Percentiles rank a stretch among this genome's conserved stretches.
Conservation (phyloP, 1,140 invertebrate genomes). For the Caligus rogercresseyi region DNA sequence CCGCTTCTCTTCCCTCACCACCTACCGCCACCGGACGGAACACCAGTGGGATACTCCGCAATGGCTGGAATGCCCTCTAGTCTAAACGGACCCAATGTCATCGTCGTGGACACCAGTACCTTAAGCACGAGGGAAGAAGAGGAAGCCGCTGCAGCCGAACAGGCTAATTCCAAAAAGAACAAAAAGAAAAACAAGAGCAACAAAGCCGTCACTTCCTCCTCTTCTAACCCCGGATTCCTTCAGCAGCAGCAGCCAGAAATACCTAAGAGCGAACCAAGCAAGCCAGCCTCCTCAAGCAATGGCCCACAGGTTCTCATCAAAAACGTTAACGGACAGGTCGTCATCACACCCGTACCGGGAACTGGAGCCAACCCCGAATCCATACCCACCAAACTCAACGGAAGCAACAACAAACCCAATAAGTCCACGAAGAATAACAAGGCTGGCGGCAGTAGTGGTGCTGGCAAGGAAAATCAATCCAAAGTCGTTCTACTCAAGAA, state of each 20-base stretch:
- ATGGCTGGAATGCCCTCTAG: conserved; percentile 23
- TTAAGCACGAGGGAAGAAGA: conserved; percentile 10
- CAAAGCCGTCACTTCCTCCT: not conserved
- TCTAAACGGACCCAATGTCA: conserved; percentile 38
- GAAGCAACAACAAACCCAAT: not conserved
- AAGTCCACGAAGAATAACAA: conserved; percentile 2
- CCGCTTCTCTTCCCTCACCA: not conserved
- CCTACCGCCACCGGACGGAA: conserved; percentile 21
- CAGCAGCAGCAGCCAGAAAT: conserved; percentile 1
- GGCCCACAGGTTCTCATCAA: conserved; percentile 20
- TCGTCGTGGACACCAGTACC: conserved; percentile 38
- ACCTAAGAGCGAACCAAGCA: not conserved
- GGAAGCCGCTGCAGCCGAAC: not conserved
- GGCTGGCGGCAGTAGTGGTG: not conserved
- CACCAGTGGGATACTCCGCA: conserved; percentile 23
- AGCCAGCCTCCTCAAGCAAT: not conserved
- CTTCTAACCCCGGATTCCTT: not conserved
- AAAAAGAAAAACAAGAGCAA: conserved; percentile 5
- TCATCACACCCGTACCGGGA: conserved; percentile 17
- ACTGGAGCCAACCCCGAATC: not conserved
- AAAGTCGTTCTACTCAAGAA: not conserved
- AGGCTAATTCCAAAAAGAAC: not conserved
- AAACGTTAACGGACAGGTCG: conserved; percentile 16
- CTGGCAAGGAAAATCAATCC: not conserved
- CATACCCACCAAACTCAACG: not conserved